These are phyloP conservation scores for Ceryle rudis DNA, from an alignment of 2,797 vertebrate species.

Conservation along the genomic window DNA sequence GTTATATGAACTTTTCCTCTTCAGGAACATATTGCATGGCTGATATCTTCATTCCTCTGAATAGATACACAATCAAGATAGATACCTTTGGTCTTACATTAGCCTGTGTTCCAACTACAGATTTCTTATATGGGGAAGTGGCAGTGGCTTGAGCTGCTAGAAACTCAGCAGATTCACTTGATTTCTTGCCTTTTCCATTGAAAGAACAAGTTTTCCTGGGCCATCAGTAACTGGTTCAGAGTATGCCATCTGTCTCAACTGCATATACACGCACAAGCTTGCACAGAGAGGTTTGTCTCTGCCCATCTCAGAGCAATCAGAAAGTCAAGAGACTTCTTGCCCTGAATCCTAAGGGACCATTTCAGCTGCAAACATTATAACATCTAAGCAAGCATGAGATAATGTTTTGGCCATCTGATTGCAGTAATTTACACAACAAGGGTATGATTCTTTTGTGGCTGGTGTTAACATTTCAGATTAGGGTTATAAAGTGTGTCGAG, in stretches of 20 bases:
- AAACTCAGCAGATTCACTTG: background rate
- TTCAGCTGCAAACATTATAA: background rate
- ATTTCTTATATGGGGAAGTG: background rate
- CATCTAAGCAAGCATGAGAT: background rate
- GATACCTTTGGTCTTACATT: fast-evolving
- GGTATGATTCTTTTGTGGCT: background rate
- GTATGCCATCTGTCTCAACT: background rate
- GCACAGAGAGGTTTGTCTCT: background rate
- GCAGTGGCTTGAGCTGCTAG: background rate
- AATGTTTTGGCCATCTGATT: conserved; percentile 29
- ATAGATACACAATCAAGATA: background rate
- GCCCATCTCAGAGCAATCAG: background rate
- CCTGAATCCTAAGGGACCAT: background rate
- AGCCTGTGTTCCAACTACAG: background rate
- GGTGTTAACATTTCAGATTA: conserved; percentile 5
- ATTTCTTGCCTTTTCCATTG: background rate
- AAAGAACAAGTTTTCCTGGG: background rate
- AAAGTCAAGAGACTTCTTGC: background rate
- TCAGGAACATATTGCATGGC: background rate
- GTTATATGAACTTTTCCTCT: background rate
- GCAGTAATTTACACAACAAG: background rate
- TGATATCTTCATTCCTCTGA: background rate
- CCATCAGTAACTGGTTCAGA: background rate
- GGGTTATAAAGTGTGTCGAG: background rate
- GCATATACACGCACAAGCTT: fast-evolving